Conservation (phyloP, 2,888 invertebrate species). For the Mesorhabditis belari region DNA sequence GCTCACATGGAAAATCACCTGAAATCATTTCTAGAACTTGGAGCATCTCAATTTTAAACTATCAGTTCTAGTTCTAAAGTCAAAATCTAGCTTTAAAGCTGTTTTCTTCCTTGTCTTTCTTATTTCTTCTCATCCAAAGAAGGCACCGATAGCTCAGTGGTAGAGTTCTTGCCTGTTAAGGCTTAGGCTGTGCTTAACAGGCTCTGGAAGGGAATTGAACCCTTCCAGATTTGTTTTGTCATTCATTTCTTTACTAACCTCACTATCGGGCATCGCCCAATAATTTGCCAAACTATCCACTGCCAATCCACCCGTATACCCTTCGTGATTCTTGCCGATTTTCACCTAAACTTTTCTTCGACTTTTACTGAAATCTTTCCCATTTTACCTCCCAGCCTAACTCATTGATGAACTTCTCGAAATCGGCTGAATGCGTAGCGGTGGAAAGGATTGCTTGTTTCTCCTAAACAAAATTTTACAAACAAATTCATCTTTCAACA, state of each 20-base stretch:
- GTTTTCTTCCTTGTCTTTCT: too few species aligned
- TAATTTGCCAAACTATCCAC: slow-evolving; percentile 76
- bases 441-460: slow-evolving; percentile 87
- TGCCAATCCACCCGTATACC: slow-evolving; percentile 84
- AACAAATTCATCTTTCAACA: slow-evolving; percentile 2
- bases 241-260: too few species aligned
- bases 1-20: slow-evolving; percentile 80
- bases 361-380: slow-evolving; percentile 55
- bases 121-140: too few species aligned
- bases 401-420: slow-evolving; percentile 66
- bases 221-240: too few species aligned
- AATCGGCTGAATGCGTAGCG: slow-evolving; percentile 81
- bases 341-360: slow-evolving; percentile 13
- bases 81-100: too few species aligned
- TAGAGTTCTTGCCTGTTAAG: too few species aligned
- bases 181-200: too few species aligned
- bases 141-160: too few species aligned
- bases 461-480: slow-evolving; percentile 58
- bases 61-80: too few species aligned
- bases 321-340: slow-evolving; percentile 62
- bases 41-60: too few species aligned
- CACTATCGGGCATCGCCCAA: slow-evolving; percentile 76
- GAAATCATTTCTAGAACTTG: not conserved
- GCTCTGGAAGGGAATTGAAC: not conserved
- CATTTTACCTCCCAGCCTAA: slow-evolving; percentile 69